These are phyloP conservation scores for Drosophila tani DNA, from an alignment of 1,140 invertebrate genomes.

Conservation along the genomic window DNA sequence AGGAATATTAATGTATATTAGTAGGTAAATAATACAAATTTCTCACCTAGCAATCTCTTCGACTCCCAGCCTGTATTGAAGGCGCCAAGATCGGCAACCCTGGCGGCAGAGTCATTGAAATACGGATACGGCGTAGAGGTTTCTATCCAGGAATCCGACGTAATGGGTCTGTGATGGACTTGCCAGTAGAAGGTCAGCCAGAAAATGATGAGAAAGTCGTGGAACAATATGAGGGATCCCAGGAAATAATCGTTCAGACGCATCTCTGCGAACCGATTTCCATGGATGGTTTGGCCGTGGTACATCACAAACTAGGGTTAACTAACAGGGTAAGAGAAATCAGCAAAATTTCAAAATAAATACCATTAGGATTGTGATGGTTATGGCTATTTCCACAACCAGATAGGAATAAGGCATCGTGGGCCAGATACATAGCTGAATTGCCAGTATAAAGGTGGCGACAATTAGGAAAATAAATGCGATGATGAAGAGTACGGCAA, in stretches of 20 bases:
- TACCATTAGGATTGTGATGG: conserved; percentile 45
- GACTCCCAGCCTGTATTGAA: neutral
- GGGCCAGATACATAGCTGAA: neutral
- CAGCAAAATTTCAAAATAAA: neutral
- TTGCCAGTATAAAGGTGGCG: conserved; percentile 35
- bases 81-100: neutral
- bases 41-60: neutral
- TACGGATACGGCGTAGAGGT: neutral
- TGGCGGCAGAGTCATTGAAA: too few species aligned
- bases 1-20: neutral
- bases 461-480: conserved; percentile 59
- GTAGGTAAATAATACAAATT: too few species aligned
- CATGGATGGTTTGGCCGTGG: conserved; percentile 66
- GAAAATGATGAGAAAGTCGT: conserved; percentile 68
- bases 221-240: conserved; percentile 66
- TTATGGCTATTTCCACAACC: conserved; percentile 17
- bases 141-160: conserved; percentile 13
- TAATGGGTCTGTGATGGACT: conserved; percentile 6
- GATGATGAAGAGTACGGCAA: conserved; percentile 62
- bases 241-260: conserved; percentile 53
- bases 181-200: conserved; percentile 73
- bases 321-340: too few species aligned
- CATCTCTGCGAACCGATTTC: conserved; percentile 70
- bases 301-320: conserved; percentile 65
- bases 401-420: neutral